Base-by-base conservation (phyloP, 2,888 invertebrate genomes). In the Scaptodrosophila latifasciaeformis region DNA sequence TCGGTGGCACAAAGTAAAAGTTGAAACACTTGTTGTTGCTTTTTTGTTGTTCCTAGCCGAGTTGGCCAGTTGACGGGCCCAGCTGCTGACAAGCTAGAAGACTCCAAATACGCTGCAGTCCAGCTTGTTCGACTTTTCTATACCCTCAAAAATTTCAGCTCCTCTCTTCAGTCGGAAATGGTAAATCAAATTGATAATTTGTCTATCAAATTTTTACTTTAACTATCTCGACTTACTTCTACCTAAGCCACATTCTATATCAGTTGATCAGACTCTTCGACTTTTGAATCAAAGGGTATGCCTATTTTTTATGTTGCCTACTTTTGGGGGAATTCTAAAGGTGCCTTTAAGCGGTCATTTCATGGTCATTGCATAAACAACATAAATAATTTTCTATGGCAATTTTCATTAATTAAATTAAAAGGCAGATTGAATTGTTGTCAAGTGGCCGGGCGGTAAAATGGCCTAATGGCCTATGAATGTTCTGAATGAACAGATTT, bases 21-120 rank as follows among this genome's bases (percentile, higher is more conserved):
- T 78, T 68, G 54, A 72, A 59, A 59, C 69, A 75, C 72, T 78
- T 78, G 72, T 71, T 75, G 76, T 75, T 58, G 45, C 21, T 10
- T 40, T 5, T 5, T 27, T 27, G 5, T 5, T 27, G 5, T 27
- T 6, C 5, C 27, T 27, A 6, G 27, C 27, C 27, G 27, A 9
- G 21, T 21, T 40, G 37, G 37, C 13, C 37, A 37, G 37, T 24
- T 24, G 24, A 24, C 7, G 13, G 37, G n/a, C n/a, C 24, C 45
- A 35, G 15, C 48, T 43, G 50, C 54, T 43, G 34, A 15, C 56
- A 43, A 39, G n/a, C n/a, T n/a, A n/a, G n/a, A n/a, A n/a, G n/a
- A n/a, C n/a, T n/a, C n/a, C n/a, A n/a, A n/a, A n/a, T n/a, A n/a
- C n/a, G n/a, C n/a, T n/a, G n/a, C n/a, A n/a, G n/a, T n/a, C n/a